Evolutionary conservation across 92 coral and sea anemone genomes (phyloP).

Genomic region (Actinernus sp.): DNA sequence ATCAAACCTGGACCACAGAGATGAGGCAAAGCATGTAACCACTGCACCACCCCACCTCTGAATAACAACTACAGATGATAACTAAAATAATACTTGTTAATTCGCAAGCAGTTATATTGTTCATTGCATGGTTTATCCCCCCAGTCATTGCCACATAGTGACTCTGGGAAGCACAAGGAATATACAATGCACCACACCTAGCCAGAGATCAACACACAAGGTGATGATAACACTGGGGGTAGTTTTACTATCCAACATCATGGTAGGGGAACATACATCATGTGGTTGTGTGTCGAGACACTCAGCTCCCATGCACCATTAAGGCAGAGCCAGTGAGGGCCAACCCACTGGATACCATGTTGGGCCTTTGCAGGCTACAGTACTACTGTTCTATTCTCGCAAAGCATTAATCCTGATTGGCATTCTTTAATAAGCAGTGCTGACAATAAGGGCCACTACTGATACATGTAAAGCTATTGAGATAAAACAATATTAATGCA

Average conservation of each 20-base stretch:
- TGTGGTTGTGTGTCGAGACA: conserved; percentile 63
- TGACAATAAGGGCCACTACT: too few relatives aligned
- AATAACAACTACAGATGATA: too few relatives aligned
- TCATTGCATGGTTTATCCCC: conserved; percentile 93
- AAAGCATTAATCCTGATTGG: too few relatives aligned
- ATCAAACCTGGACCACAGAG: too few relatives aligned
- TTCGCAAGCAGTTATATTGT: conserved; percentile 20
- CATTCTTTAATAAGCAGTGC: too few relatives aligned
- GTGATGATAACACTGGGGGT: conserved; percentile 59
- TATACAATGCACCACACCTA: conserved; percentile 88
- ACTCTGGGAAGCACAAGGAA: conserved; percentile 96
- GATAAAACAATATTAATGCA: too few relatives aligned
- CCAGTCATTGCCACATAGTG: conserved; percentile 87
- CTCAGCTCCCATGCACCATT: conserved; percentile 90
- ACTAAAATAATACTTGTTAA: too few relatives aligned
- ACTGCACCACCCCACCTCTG: too few relatives aligned
- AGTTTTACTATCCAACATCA: conserved; percentile 91
- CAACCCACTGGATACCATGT: conserved; percentile 88
- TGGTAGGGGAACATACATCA: conserved; percentile 87
- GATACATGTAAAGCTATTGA: too few relatives aligned
- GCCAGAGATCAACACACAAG: conserved; percentile 43
- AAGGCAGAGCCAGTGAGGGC: conserved; percentile 96
- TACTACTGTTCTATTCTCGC: too few relatives aligned
- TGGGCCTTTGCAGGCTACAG: conserved; percentile 15
- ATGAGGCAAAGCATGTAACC: too few relatives aligned